Evolutionary conservation across 2,797 vertebrate genomes (phyloP).

Genomic region (Enteromius thamalakanensis): DNA sequence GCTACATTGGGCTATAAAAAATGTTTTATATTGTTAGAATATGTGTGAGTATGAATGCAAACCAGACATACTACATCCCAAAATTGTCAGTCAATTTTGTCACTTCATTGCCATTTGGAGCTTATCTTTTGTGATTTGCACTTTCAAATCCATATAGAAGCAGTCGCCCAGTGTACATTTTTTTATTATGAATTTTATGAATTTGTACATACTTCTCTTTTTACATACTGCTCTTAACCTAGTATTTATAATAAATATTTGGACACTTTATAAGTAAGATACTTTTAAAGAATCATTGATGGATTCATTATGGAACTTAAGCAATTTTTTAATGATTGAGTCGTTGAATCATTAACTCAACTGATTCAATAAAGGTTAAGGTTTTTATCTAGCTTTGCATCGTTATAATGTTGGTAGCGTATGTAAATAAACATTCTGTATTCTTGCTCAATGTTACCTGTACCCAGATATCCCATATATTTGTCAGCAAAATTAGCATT

Average conservation of each 20-base stretch:
- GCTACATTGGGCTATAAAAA: neutral
- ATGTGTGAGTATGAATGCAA: neutral
- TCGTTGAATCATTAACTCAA: constrained; percentile 1
- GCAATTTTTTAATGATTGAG: neutral
- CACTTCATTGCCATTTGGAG: neutral
- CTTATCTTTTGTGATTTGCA: neutral
- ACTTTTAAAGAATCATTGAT: neutral
- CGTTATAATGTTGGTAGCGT: neutral
- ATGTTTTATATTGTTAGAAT: neutral
- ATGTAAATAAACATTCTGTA: neutral
- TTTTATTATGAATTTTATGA: neutral
- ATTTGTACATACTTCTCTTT: neutral
- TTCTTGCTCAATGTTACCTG: neutral
- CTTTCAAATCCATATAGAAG: neutral
- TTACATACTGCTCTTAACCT: neutral
- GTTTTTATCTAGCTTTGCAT: neutral
- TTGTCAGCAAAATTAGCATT: neutral
- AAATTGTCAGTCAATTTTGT: neutral
- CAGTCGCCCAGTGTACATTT: neutral
- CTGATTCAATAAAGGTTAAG: neutral
- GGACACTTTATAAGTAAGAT: neutral
- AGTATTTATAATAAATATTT: neutral
- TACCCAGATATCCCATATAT: neutral
- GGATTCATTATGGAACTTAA: neutral
- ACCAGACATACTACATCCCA: neutral